Conservation (phyloP, 2,113 vertebrate genomes). For the Crotophaga sulcirostris region DNA sequence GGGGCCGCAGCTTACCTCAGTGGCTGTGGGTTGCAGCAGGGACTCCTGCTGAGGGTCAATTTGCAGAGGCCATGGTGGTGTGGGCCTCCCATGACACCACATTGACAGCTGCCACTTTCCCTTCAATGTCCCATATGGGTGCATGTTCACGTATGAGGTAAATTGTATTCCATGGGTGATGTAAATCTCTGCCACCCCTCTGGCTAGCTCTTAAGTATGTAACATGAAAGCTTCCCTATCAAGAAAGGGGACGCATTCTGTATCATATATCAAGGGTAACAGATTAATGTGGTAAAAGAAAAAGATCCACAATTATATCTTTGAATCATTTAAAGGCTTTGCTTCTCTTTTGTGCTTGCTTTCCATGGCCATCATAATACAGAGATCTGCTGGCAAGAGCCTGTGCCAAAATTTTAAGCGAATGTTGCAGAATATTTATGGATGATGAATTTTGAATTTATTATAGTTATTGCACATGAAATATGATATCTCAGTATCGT, state of each 20-base stretch:
- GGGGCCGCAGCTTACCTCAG: not conserved
- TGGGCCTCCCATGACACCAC: not conserved
- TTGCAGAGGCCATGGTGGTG: not conserved
- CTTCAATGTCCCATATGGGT: not conserved
- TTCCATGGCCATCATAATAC: not conserved
- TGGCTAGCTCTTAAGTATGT: not conserved
- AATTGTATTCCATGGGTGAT: not conserved
- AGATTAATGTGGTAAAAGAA: not conserved
- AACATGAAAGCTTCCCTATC: not conserved
- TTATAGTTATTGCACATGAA: constrained; percentile 68
- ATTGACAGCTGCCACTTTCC: not conserved
- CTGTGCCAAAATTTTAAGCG: constrained; percentile 23
- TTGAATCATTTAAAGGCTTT: not conserved
- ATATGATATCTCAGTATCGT: constrained; percentile 61
- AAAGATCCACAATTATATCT: not conserved
- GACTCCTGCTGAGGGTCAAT: not conserved
- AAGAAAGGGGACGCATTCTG: rapidly evolving
- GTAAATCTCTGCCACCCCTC: not conserved
- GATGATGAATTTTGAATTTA: constrained; percentile 58
- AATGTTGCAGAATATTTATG: constrained; percentile 69
- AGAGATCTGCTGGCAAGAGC: not conserved
- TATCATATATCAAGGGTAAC: not conserved
- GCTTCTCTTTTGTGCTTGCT: not conserved
- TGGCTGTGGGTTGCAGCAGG: not conserved
- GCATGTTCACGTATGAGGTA: not conserved